phyloP scores from a whole-genome alignment of 2,888 invertebrate species.

The Pantelozetes paolii region DNA sequence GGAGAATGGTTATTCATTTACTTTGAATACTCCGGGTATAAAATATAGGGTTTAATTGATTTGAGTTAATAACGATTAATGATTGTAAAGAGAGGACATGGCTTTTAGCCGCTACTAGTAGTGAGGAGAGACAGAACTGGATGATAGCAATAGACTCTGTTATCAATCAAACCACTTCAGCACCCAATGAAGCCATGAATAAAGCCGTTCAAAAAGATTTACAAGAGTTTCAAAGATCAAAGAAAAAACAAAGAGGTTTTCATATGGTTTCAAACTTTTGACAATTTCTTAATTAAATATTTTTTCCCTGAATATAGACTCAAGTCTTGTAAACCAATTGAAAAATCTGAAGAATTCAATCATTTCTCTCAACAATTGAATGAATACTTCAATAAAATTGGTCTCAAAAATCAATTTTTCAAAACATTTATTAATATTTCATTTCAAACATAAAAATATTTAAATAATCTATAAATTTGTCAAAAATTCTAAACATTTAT shows the following conservation, averaged over 20 bases:
- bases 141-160: slow-evolving; percentile 70
- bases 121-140: slow-evolving; percentile 75
- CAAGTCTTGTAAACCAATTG: background rate
- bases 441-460: background rate
- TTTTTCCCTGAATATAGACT: background rate
- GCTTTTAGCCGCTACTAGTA: slow-evolving; percentile 69
- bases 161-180: slow-evolving; percentile 56
- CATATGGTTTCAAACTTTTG: background rate
- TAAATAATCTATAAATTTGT: background rate
- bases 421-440: background rate
- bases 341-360: background rate
- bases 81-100: slow-evolving; percentile 59
- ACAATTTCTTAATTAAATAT: background rate
- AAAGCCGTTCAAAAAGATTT: slow-evolving; percentile 17
- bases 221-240: background rate
- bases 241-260: background rate
- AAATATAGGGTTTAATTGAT: background rate
- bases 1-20: slow-evolving; percentile 74
- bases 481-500: too few species aligned
- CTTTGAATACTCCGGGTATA: slow-evolving; percentile 65
- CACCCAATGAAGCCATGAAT: slow-evolving; percentile 41
- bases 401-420: background rate
- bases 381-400: background rate
- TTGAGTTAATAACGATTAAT: background rate
- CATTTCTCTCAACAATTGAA: too few species aligned